phyloP scores from a whole-genome alignment of 2,888 invertebrate species.

The Eilema depressum region DNA sequence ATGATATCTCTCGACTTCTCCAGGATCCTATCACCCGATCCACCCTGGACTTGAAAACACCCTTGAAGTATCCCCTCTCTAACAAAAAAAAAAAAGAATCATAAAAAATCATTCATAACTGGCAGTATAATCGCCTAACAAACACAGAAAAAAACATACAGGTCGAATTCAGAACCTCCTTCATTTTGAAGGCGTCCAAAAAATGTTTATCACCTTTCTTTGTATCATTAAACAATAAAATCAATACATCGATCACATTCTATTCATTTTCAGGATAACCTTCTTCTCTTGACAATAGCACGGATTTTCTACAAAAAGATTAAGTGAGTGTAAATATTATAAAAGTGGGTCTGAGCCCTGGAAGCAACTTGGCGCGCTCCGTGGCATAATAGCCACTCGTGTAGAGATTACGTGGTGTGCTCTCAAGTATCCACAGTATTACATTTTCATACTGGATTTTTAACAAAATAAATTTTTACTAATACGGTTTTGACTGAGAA shows the following conservation, averaged over 20 bases:
- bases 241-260: not conserved
- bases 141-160: too few species aligned
- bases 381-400: constrained; percentile 37
- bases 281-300: not conserved
- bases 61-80: too few species aligned
- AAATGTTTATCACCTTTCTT: not conserved
- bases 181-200: too few species aligned
- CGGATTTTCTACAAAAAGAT: constrained; percentile 1
- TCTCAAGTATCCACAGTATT: not conserved
- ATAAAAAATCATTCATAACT: too few species aligned
- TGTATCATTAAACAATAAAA: not conserved
- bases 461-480: not conserved
- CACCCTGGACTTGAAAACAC: too few species aligned
- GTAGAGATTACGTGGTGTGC: constrained; percentile 36
- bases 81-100: too few species aligned
- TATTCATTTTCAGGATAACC: not conserved
- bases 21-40: too few species aligned
- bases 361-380: constrained; percentile 26
- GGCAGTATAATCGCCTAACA: too few species aligned
- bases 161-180: too few species aligned
- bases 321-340: constrained; percentile 20
- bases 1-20: too few species aligned
- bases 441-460: constrained; percentile 13
- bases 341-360: constrained; percentile 30
- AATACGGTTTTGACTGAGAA: not conserved